Evolutionary conservation across 2,888 invertebrate genomes (phyloP).

Genomic region (Clitarchus hookeri): DNA sequence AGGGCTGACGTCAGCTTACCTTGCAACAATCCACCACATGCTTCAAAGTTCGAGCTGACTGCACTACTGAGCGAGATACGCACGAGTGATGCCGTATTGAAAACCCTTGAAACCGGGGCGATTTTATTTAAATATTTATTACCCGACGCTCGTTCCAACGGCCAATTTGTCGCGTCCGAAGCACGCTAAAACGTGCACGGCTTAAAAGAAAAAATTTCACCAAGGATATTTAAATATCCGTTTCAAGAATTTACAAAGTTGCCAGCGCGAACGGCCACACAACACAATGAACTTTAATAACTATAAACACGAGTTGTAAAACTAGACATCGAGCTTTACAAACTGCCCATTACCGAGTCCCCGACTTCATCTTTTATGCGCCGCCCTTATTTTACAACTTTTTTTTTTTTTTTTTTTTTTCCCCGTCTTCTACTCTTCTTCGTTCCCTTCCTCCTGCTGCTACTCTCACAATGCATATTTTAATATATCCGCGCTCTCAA

Average conservation of each 20-base stretch:
- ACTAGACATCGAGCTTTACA: constrained; percentile 14
- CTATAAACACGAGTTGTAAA: neutral
- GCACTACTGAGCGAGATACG: no score
- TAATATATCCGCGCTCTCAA: neutral
- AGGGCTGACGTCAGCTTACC: no score
- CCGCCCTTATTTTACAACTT: no score
- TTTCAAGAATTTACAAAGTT: neutral
- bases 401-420: neutral
- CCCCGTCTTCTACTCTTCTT: neutral
- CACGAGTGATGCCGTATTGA: no score
- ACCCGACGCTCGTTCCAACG: no score
- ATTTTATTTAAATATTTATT: no score
- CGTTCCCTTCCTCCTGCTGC: neutral
- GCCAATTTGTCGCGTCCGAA: neutral
- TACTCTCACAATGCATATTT: neutral
- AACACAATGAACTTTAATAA: constrained; percentile 9
- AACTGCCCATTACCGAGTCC: neutral
- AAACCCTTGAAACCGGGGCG: no score
- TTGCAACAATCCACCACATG: no score
- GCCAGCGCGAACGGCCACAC: neutral
- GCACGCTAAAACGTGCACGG: neutral
- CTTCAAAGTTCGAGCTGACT: no score
- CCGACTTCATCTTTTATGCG: neutral
- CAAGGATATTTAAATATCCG: neutral
- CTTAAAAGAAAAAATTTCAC: neutral